Conservation (phyloP, 37 sponge, comb jelly and placozoan species). For the Aplysina aerophoba region DNA sequence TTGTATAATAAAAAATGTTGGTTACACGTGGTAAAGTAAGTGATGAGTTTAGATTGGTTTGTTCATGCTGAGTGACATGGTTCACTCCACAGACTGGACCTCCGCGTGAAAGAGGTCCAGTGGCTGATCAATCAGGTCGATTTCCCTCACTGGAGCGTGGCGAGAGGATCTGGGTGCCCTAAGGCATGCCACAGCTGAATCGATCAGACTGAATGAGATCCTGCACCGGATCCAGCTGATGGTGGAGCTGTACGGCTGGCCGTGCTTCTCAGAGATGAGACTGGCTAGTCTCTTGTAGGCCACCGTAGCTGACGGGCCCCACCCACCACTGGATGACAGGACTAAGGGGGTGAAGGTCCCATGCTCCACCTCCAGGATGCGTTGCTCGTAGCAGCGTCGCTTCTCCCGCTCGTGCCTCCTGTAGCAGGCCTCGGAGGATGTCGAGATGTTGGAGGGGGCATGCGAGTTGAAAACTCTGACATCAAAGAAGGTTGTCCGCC, state of each 20-base stretch:
- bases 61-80: no score
- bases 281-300: not conserved
- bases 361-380: not conserved
- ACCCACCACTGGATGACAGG: not conserved
- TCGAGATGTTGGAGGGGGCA: not conserved
- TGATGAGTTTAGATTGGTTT: no score
- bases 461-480: constrained; percentile 3
- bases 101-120: not conserved
- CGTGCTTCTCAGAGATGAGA: not conserved
- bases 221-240: not conserved
- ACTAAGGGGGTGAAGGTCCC: constrained; percentile 19
- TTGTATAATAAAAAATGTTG: no score
- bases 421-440: not conserved
- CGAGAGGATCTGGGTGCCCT: not conserved
- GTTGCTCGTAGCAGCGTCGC: not conserved
- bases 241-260: no score
- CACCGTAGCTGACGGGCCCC: not conserved
- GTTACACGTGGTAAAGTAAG: no score
- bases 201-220: not conserved
- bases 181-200: constrained; percentile 8
- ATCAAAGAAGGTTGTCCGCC: not conserved
- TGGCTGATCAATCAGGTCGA: not conserved
- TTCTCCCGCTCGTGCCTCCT: constrained; percentile 7
- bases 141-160: not conserved
- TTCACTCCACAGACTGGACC: not conserved